Evolutionary conservation across 2,113 vertebrate species (phyloP).

Genomic region (Ranitomeya variabilis): DNA sequence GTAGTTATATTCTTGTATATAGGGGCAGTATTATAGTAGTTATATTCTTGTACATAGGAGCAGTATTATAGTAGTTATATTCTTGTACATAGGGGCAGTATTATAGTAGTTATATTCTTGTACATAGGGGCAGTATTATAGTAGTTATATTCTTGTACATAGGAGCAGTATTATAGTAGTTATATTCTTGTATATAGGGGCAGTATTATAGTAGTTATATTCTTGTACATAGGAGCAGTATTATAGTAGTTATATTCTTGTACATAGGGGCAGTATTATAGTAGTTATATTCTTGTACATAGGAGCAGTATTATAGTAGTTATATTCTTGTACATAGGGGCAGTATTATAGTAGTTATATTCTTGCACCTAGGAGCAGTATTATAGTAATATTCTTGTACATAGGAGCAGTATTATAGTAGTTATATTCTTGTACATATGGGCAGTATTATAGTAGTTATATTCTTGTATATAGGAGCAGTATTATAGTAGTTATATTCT

Average conservation of each 20-base stretch:
- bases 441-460: neutral
- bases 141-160: neutral
- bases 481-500: constrained; percentile 10
- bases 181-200: neutral
- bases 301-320: too few species aligned
- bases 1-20: neutral
- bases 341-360: neutral
- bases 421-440: constrained; percentile 5
- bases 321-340: too few species aligned
- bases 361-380: neutral
- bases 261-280: neutral
- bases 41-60: neutral
- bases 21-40: neutral
- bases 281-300: too few species aligned
- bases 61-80: constrained; percentile 20
- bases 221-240: constrained; percentile 9
- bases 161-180: constrained; percentile 6
- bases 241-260: constrained; percentile 8
- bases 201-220: constrained; percentile 15
- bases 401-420: constrained; percentile 8
- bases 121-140: neutral
- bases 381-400: constrained; percentile 4
- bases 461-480: neutral
- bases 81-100: neutral
- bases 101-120: too few species aligned